phyloP scores from a whole-genome alignment of 2,888 invertebrate species.

The Ommatoiulus sabulosus region DNA sequence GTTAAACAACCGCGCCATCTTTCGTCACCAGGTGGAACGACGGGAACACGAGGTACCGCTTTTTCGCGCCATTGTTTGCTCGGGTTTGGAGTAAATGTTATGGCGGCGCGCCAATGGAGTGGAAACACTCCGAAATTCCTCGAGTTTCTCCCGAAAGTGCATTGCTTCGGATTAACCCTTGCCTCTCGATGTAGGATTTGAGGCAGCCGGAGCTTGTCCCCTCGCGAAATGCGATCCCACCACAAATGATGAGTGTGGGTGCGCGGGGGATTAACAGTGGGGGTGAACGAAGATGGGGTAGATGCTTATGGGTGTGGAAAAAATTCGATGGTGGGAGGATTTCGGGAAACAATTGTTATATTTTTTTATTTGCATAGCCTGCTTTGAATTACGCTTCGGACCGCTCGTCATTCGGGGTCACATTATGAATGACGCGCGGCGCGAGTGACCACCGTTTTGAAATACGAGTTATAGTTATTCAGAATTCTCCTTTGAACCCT shows the following conservation, averaged over 20 bases:
- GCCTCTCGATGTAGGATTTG: background rate
- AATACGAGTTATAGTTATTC: background rate
- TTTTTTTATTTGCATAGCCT: background rate
- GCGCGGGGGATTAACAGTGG: background rate
- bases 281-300: background rate
- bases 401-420: background rate
- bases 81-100: background rate
- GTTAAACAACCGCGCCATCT: background rate
- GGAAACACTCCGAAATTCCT: constrained; percentile 28
- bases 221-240: constrained; percentile 15
- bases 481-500: background rate
- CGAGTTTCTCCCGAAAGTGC: constrained; percentile 16
- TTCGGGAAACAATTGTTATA: background rate
- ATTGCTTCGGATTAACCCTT: constrained; percentile 30
- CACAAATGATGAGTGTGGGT: constrained; percentile 17
- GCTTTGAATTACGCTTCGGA: background rate
- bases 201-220: background rate
- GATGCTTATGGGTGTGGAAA: constrained; percentile 23
- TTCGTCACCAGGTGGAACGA: constrained; percentile 31
- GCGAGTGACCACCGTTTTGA: background rate
- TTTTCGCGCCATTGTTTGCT: background rate
- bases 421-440: background rate
- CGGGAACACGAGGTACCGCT: constrained; percentile 3
- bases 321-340: background rate
- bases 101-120: constrained; percentile 12